Evolutionary conservation across 2,113 vertebrate species (phyloP), one percentile per base, ranked within the genome.

Genomic region (Brienomyrus longianalis): DNA sequence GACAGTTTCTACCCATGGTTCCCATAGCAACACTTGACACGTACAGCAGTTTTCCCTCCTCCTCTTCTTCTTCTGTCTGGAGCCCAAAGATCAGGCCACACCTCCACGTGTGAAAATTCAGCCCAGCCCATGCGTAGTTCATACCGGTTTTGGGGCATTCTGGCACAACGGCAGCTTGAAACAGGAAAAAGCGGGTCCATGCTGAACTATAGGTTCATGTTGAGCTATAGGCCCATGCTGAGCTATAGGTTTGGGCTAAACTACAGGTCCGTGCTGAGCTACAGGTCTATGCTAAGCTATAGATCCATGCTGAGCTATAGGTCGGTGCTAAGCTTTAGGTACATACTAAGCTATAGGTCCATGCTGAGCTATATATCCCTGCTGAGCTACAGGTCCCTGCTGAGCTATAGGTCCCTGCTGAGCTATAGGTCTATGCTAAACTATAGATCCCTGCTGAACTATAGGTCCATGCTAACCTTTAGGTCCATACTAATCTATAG

Each of bases 11-110:
- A 74, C 66, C 48, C 48, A 39, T 51, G 45, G 88, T 89, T 89
- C 88, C 88, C 88, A 89, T 80, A 74, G 66, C 88, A 89, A 89
- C 66, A 50, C 88, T 74, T 88, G 27, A 88, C 88, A 77, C 45
- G 45, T 88, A 15, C 17, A 39, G 17, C 23, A 50, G 66, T 77
- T 59, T 88, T 45, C 47, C 23, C 66, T 47, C n/a, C 50, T 87
- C 13, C 48, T 54, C 48, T 77, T 50, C 48, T 77, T 50, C 59
- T 74, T 59, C 56, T 31, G 56, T 56, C 19, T 88, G n/a, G 23
- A 74, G 88, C 27, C 19, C 51, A 39, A 48, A 87, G 51, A 54
- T 87, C 27, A 5, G 83, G 23, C 85, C 15, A 21, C 7, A 86
- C 47, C n/a, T 31, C 48, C 47, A 48, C 47, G 9, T 85, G 83